Evolutionary conservation across 2,797 vertebrate species (phyloP).

Genomic region (Tragopan temminckii): DNA sequence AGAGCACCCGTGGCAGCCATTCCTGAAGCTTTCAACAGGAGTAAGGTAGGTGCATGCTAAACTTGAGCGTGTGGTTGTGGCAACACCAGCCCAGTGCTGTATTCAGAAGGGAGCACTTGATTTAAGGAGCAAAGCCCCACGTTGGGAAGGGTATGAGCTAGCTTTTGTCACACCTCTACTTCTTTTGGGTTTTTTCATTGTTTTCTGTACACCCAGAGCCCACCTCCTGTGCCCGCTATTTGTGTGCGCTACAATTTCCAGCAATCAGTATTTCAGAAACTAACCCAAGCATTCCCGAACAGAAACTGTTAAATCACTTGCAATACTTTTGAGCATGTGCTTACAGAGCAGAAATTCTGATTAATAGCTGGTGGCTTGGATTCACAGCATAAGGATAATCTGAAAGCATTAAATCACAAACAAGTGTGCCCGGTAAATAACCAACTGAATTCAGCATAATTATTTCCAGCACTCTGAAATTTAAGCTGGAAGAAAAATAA

Average conservation of each 20-base stretch:
- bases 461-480: neutral
- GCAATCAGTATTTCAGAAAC: neutral
- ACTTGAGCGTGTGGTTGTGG: fast-evolving
- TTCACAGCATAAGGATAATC: conserved; percentile 41
- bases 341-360: neutral
- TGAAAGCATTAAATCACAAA: conserved; percentile 37
- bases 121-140: neutral
- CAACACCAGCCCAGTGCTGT: fast-evolving
- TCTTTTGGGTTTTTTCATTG: no score
- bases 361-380: neutral
- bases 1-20: fast-evolving
- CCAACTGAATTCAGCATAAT: conserved; percentile 53
- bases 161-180: neutral
- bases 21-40: neutral
- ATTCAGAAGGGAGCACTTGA: neutral
- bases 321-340: neutral
- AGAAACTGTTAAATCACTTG: neutral
- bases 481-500: neutral
- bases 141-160: neutral
- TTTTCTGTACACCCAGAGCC: neutral
- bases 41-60: fast-evolving
- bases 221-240: neutral
- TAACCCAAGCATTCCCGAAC: neutral
- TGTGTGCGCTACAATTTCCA: neutral
- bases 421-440: conserved; percentile 59